phyloP scores from a whole-genome alignment of 2,888 invertebrate species.

The Eupeodes luniger region DNA sequence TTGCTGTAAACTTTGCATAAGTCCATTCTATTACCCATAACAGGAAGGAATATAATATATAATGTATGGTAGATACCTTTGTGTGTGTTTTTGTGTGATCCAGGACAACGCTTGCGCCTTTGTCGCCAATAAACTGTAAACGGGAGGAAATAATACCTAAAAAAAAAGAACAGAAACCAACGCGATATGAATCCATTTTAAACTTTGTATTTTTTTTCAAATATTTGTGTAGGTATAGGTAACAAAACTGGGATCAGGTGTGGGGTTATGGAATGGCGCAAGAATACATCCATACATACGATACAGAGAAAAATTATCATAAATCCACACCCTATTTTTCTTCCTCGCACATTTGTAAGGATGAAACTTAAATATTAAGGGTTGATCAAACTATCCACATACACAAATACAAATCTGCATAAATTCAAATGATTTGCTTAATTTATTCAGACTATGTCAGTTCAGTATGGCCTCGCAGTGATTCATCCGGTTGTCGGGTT shows the following conservation, averaged over 20 bases:
- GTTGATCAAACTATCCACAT: background rate
- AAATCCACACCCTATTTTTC: constrained; percentile 29
- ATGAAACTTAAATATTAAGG: constrained; percentile 18
- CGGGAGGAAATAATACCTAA: constrained; percentile 29
- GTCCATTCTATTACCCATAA: constrained; percentile 72
- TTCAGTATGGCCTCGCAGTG: constrained; percentile 65
- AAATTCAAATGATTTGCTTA: constrained; percentile 71
- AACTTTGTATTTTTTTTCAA: constrained; percentile 57
- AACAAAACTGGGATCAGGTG: constrained; percentile 33
- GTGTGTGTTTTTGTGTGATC: constrained; percentile 50
- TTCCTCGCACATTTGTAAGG: background rate
- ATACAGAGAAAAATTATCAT: constrained; percentile 13
- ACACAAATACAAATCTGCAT: constrained; percentile 49
- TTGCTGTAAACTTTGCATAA: constrained; percentile 77
- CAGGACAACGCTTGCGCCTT: constrained; percentile 73
- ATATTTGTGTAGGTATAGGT: constrained; percentile 44
- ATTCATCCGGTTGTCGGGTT: constrained; percentile 53
- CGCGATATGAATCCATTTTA: constrained; percentile 73
- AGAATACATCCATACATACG: background rate
- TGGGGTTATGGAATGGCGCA: background rate
- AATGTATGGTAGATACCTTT: background rate
- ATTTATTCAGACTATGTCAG: constrained; percentile 52
- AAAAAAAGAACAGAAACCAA: constrained; percentile 20
- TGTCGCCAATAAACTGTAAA: constrained; percentile 68
- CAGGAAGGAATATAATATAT: constrained; percentile 18